Evolutionary conservation across 1,140 invertebrate species (phyloP), one percentile per base, ranked within the genome.

Genomic region (Stegodyphus dumicola): DNA sequence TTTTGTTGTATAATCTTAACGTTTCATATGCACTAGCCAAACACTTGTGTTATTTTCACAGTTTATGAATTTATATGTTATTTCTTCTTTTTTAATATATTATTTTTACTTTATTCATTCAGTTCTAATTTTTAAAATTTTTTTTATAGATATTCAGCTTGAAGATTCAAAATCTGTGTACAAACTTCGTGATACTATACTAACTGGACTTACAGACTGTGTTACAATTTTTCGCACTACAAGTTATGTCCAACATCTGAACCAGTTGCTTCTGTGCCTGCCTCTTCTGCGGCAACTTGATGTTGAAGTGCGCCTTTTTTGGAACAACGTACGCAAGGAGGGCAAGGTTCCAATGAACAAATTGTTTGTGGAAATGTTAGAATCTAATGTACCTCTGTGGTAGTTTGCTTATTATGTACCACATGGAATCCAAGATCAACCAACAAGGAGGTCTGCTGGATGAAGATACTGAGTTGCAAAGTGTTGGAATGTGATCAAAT

Each of bases 311-410:
- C 93, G 97, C 73, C 94, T 94, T 88, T 98, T 97, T 91, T 99
- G 98, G 98, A 94, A 94, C 6, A 93, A 92, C 88, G 93, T 98
- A 15, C 95, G 97, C 88, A 94, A 95, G 88, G 96, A 96, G 87
- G 95, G 96, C 17, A 95, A 95, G 89, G 95, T 97, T 75, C 94
- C 94, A 74, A 97, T 99, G 96, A 98, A 99, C 92, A 99, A 99
- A 92, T 93, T 99, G 9, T 98, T 99, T 90, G 93, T 98, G 51
- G 97, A 99, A 92, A 99, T 99, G 97, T 92, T 99, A 76, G 97
- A 98, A 90, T 94, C 95, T 5, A 93, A 93, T 87, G 91, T 93
- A 88, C 85, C 77, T 15, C 33, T 87, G 78, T 65, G 77, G 75
- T 88, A 60, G 56, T 10, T 13, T 10, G 56, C 56, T 60, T 15